phyloP scores from a whole-genome alignment of 2,888 invertebrate genomes.

The Drosophila cognata region DNA sequence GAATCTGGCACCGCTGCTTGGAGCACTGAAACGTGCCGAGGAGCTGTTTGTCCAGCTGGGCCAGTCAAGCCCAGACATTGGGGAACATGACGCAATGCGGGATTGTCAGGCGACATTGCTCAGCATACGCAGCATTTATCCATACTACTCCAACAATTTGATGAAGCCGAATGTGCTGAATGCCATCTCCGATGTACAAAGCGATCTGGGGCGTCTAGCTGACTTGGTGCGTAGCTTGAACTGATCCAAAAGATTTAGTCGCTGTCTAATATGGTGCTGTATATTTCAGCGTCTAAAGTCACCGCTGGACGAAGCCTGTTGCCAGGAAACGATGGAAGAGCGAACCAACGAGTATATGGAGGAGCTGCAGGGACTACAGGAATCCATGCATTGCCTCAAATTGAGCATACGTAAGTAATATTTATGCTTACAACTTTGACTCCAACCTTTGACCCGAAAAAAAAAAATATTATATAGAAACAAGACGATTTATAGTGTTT shows the following conservation, averaged over 20 bases:
- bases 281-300: slow-evolving; percentile 68
- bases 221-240: slow-evolving; percentile 63
- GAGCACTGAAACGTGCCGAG: slow-evolving; percentile 80
- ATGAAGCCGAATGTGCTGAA: slow-evolving; percentile 81
- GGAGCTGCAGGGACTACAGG: slow-evolving; percentile 80
- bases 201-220: slow-evolving; percentile 73
- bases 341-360: slow-evolving; percentile 77
- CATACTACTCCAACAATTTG: slow-evolving; percentile 78
- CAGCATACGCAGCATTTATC: slow-evolving; percentile 80
- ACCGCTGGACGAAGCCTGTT: slow-evolving; percentile 83
- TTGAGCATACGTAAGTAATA: slow-evolving; percentile 78
- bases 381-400: slow-evolving; percentile 79
- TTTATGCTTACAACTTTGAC: background rate
- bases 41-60: slow-evolving; percentile 71
- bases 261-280: background rate
- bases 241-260: background rate
- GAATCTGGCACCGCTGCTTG: slow-evolving; percentile 79
- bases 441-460: background rate
- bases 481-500: background rate
- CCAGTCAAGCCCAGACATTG: slow-evolving; percentile 70
- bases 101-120: slow-evolving; percentile 72
- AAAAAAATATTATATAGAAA: background rate
- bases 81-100: slow-evolving; percentile 70
- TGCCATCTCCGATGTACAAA: slow-evolving; percentile 82
- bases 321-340: slow-evolving; percentile 82